Conservation (phyloP, 2,113 vertebrate genomes). For the Microtus ochrogaster region DNA sequence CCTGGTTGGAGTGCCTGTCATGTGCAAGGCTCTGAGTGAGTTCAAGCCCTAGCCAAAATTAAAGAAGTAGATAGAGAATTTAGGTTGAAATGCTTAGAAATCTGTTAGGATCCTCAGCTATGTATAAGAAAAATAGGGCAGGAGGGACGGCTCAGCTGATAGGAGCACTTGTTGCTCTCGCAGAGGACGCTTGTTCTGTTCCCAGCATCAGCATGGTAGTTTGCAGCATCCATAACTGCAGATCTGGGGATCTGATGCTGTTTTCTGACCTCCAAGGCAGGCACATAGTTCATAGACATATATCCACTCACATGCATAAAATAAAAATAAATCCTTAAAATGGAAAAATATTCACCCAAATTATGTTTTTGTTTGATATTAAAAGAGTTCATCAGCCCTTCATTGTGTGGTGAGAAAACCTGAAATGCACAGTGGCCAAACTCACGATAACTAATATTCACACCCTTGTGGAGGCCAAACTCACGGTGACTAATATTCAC, state of each 20-base stretch:
- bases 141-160: not conserved
- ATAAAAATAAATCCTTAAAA: not conserved
- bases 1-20: not conserved
- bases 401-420: slow-evolving; percentile 19
- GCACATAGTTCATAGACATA: not conserved
- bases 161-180: not conserved
- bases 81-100: slow-evolving; percentile 25
- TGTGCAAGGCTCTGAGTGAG: not conserved
- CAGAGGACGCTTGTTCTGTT: not conserved
- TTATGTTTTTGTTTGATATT: not conserved
- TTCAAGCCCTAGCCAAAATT: not conserved
- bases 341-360: not conserved
- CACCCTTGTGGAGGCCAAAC: too few relatives aligned
- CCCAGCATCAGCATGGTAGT: not conserved
- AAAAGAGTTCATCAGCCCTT: slow-evolving; percentile 15
- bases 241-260: too few relatives aligned
- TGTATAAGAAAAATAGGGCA: not conserved
- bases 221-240: not conserved
- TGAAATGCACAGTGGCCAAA: not conserved
- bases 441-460: not conserved
- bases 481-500: too few relatives aligned
- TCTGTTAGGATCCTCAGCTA: not conserved
- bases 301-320: not conserved
- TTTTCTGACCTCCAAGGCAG: not conserved
- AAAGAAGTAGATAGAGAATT: not conserved